These are phyloP conservation scores for Malacoctenus gilli DNA, from an alignment of 2,797 vertebrate species.

Conservation along the genomic window DNA sequence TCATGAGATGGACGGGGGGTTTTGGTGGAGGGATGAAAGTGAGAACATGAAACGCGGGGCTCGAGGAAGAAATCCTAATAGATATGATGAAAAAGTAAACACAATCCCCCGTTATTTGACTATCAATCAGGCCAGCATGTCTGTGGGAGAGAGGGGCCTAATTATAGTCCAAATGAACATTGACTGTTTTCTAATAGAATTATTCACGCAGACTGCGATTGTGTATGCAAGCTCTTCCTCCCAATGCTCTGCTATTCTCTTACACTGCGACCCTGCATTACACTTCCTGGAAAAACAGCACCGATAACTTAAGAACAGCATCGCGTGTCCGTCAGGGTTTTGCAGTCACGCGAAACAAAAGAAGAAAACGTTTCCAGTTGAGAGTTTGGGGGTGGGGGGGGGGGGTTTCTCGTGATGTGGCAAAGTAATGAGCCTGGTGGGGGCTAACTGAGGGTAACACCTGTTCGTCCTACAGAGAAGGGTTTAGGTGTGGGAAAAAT, in stretches of 20 bases:
- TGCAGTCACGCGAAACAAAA: no score
- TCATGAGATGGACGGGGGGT: constrained; percentile 62
- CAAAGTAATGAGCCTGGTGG: no score
- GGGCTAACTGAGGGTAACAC: no score
- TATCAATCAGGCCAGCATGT: constrained; percentile 72
- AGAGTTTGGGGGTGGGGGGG: no score
- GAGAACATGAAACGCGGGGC: constrained; percentile 56
- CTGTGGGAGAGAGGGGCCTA: constrained; percentile 65
- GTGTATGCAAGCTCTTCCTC: constrained; percentile 61
- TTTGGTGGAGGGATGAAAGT: constrained; percentile 48
- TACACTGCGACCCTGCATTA: constrained; percentile 65
- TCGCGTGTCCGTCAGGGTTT: no score
- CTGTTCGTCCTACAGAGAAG: no score
- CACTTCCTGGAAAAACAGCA: constrained; percentile 66
- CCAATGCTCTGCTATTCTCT: constrained; percentile 69
- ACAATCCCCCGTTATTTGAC: constrained; percentile 73
- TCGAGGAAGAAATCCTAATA: constrained; percentile 63
- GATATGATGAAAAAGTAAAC: constrained; percentile 68
- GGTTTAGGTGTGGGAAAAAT: no score
- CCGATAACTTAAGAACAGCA: no score
- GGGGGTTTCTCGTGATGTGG: no score
- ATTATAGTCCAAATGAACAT: constrained; percentile 78
- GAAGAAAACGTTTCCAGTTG: no score
- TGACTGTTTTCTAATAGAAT: constrained; percentile 79
- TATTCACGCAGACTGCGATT: constrained; percentile 73